Evolutionary conservation across 2,797 vertebrate species (phyloP).

Genomic region (Chaunax sp.): DNA sequence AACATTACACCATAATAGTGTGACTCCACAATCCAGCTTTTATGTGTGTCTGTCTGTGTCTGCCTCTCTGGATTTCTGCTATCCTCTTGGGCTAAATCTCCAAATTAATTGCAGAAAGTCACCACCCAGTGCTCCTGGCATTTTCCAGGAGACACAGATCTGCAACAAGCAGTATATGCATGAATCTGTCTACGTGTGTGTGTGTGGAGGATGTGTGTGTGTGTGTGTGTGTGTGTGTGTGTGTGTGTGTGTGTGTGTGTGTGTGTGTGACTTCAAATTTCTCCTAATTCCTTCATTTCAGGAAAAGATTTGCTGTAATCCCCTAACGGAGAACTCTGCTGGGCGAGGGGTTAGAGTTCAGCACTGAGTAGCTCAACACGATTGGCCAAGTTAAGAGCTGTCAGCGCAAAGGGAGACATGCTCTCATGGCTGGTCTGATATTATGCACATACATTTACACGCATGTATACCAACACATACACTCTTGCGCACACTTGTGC

Average conservation of each 20-base stretch:
- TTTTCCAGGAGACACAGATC: constrained; percentile 58
- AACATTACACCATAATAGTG: constrained; percentile 10
- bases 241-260: constrained; percentile 36
- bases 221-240: constrained; percentile 41
- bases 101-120: constrained; percentile 66
- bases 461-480: constrained; percentile 4
- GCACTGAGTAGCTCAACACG: constrained; percentile 68
- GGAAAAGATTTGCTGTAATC: constrained; percentile 79
- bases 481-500: neutral
- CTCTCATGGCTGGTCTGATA: constrained; percentile 58
- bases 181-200: constrained; percentile 36
- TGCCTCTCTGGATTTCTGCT: constrained; percentile 39
- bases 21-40: constrained; percentile 22
- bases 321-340: constrained; percentile 71
- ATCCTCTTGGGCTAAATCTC: constrained; percentile 60
- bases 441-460: constrained; percentile 55
- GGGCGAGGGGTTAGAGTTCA: constrained; percentile 71
- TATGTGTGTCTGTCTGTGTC: constrained; percentile 27
- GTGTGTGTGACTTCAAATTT: constrained; percentile 54
- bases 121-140: constrained; percentile 58
- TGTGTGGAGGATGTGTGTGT: constrained; percentile 33
- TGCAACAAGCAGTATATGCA: constrained; percentile 21
- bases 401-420: constrained; percentile 70
- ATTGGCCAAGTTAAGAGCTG: constrained; percentile 75
- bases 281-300: constrained; percentile 71